phyloP scores from a whole-genome alignment of 2,113 vertebrate genomes.

The Phalacrocorax pelagicus region DNA sequence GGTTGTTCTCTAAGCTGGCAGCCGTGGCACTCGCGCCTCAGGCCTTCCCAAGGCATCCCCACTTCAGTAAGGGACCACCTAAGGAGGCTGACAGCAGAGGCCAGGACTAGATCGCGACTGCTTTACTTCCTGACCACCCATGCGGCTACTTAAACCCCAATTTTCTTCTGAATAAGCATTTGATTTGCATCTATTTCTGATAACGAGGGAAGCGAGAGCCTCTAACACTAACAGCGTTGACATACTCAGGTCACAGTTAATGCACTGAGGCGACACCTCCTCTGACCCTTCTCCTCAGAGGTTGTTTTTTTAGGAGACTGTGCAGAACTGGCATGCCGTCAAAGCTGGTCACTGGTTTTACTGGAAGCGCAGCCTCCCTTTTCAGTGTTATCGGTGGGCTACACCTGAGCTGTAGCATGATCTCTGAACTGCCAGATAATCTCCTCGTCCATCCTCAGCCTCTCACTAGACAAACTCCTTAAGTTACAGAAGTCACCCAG shows the following conservation, averaged over 20 bases:
- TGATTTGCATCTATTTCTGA: neutral
- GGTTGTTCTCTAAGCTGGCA: no score
- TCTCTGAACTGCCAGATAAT: neutral
- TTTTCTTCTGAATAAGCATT: neutral
- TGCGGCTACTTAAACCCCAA: fast-evolving
- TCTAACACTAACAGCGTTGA: neutral
- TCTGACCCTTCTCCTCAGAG: neutral
- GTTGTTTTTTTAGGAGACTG: neutral
- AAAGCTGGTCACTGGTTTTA: neutral
- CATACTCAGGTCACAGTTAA: neutral
- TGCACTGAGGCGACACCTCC: neutral
- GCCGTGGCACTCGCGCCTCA: fast-evolving
- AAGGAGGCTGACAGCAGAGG: neutral
- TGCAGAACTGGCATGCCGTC: neutral
- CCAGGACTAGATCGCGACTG: fast-evolving
- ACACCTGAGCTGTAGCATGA: neutral
- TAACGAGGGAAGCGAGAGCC: neutral
- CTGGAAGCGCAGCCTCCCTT: neutral
- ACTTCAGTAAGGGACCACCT: neutral
- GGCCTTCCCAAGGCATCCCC: neutral
- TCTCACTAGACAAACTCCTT: neutral
- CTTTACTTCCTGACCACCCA: neutral
- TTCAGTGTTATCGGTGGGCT: neutral
- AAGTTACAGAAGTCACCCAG: neutral
- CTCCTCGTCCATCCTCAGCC: neutral